Base-by-base conservation (phyloP, 2,113 vertebrate species). In the Prochilodus magdalenae region DNA sequence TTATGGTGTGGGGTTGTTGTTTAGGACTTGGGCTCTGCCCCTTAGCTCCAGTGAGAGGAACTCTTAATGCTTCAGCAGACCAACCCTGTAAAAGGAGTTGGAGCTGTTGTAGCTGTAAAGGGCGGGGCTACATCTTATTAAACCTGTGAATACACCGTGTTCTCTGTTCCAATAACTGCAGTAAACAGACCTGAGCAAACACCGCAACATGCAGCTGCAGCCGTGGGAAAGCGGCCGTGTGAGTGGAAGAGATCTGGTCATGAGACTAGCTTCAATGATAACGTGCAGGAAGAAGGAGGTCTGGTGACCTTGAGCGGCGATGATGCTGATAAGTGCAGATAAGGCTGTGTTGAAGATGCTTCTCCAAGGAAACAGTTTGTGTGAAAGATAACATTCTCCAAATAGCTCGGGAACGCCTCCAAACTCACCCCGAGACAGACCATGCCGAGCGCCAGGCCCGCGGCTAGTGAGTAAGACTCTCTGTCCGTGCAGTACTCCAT, bases 401-500 rank as follows among this genome's bases (percentile, higher is more conserved):
- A 57, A 74, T 24, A 13, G 51, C 79, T 67, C 8, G n/a, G 53
- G 30, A 70, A 71, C 16, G 44, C 1, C 27, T 13, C 0, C 18
- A 51, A 40, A 75, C 97, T 95, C 89, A 99, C 98, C 93, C 98
- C 98, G 1, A 99, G 94, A 87, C 98, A 99, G 79, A 99, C 98
- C 98, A 99, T 99, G 84, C 98, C 98, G 75, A 99, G 91, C 27
- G 97, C 97, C 16, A 99, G 90, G 20, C 98, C 98, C 20, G 98
- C 97, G 20, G 98, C 97, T 2, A 99, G 88, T 0, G 98, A 99
- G 80, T 99, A 99, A 0, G 98, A 99, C 86, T 99, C 98, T 85
- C 98, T 94, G 87, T 99, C 98, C 0, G 97, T 99, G 84, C 98
- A 99, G 83, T 98, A 98, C 81, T 99, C 97, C 98, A 99, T 99